Conservation (phyloP, 2,888 invertebrate species). For the Scaptomyza parva region DNA sequence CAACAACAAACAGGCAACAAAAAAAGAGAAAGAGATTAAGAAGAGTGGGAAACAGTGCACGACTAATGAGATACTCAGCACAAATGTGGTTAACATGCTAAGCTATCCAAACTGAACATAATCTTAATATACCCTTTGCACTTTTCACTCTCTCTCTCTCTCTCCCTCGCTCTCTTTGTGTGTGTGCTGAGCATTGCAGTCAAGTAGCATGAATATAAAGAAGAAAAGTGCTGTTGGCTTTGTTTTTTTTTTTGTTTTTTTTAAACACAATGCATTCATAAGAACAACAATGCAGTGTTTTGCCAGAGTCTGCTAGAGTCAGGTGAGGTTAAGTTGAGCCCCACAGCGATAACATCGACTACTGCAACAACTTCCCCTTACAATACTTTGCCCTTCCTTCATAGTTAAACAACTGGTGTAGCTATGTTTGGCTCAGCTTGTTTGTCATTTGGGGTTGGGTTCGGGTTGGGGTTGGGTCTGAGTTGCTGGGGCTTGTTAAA, state of each 20-base stretch:
- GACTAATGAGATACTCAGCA: slow-evolving; percentile 4
- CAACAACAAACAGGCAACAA: slow-evolving; percentile 14
- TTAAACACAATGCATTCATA: slow-evolving; percentile 57
- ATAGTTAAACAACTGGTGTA: slow-evolving; percentile 18
- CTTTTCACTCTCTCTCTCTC: too few relatives aligned
- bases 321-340: slow-evolving; percentile 35
- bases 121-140: not conserved
- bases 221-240: slow-evolving; percentile 28
- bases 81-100: not conserved
- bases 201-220: slow-evolving; percentile 3
- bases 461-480: slow-evolving; percentile 35
- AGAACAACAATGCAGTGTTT: slow-evolving; percentile 38
- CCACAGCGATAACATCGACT: not conserved
- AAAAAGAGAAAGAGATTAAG: slow-evolving; percentile 1
- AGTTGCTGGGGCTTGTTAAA: too few relatives aligned
- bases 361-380: not conserved
- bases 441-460: slow-evolving; percentile 56
- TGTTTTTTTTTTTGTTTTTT: too few relatives aligned
- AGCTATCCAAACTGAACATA: not conserved
- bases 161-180: too few relatives aligned
- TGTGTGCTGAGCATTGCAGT: slow-evolving; percentile 25
- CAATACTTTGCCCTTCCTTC: slow-evolving; percentile 1
- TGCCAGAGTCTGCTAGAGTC: slow-evolving; percentile 24
- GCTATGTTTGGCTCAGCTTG: slow-evolving; percentile 42
- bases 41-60: too few relatives aligned